These are phyloP conservation scores for Notoglanidium macrostoma DNA, from an alignment of 2,797 vertebrate species.

Conservation along the genomic window DNA sequence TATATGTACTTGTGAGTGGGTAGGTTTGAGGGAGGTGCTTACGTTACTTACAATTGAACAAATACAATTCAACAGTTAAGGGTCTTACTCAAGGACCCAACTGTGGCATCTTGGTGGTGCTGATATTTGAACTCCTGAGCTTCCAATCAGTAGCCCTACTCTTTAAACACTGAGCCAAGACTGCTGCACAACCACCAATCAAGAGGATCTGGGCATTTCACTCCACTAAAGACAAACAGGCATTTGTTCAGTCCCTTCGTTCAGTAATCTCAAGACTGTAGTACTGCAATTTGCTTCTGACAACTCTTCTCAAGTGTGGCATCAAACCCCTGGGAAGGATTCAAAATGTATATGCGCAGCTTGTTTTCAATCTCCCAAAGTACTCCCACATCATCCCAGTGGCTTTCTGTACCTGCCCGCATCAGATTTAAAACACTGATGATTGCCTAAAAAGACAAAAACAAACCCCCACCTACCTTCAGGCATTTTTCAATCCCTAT, in stretches of 20 bases:
- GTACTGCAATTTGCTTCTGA: constrained; percentile 15
- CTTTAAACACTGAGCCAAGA: not conserved
- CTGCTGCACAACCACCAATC: not conserved
- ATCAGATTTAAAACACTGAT: constrained; percentile 16
- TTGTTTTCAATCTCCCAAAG: not conserved
- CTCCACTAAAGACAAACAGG: not conserved
- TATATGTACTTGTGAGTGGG: not conserved
- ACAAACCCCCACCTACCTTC: not conserved
- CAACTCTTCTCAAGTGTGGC: not conserved
- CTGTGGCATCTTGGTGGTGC: not conserved
- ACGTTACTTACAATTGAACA: not conserved
- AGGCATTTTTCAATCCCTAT: not conserved
- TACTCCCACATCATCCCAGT: not conserved
- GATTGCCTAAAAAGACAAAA: not conserved
- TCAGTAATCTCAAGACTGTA: not conserved
- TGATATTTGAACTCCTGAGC: not conserved
- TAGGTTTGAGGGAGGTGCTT: not conserved
- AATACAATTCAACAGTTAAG: not conserved
- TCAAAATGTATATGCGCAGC: constrained; percentile 6
- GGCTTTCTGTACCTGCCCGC: not conserved
- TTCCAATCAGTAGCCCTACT: not conserved
- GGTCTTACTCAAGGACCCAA: not conserved
- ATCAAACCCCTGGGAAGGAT: not conserved
- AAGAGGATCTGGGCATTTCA: not conserved
- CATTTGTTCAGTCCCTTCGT: not conserved